These are phyloP conservation scores for Tetragonula clypearis DNA, from an alignment of 1,140 invertebrate species.

Conservation along the genomic window DNA sequence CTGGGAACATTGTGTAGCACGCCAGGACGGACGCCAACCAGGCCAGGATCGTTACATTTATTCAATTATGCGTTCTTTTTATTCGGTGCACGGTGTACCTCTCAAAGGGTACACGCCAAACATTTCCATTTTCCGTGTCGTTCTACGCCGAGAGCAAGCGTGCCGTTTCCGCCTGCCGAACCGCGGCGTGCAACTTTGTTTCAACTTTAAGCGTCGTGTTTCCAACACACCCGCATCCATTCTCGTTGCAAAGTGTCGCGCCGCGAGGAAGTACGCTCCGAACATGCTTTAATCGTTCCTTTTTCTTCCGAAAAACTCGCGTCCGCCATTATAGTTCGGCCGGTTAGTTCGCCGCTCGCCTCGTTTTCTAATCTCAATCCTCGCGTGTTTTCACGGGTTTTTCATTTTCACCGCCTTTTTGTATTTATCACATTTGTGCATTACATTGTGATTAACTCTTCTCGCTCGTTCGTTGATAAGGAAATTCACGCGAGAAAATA, in stretches of 20 bases:
- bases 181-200: slow-evolving; percentile 59
- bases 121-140: slow-evolving; percentile 49
- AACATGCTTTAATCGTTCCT: slow-evolving; percentile 58
- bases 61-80: slow-evolving; percentile 47
- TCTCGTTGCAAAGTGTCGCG: slow-evolving; percentile 64
- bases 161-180: neutral
- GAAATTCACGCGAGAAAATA: too few species aligned
- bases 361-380: neutral
- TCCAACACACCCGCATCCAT: slow-evolving; percentile 63
- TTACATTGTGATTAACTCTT: too few species aligned
- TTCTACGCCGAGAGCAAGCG: neutral
- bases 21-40: too few species aligned
- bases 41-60: slow-evolving; percentile 33
- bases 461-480: too few species aligned
- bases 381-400: too few species aligned
- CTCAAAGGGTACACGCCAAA: slow-evolving; percentile 28
- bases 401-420: too few species aligned
- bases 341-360: slow-evolving; percentile 4
- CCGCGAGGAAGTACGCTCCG: slow-evolving; percentile 55
- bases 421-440: too few species aligned
- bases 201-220: slow-evolving; percentile 67
- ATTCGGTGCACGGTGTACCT: neutral
- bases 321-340: slow-evolving; percentile 52
- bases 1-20: too few species aligned
- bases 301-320: slow-evolving; percentile 51